Base-by-base conservation (phyloP, 2,888 invertebrate species). In the Leptodirus hochenwartii region DNA sequence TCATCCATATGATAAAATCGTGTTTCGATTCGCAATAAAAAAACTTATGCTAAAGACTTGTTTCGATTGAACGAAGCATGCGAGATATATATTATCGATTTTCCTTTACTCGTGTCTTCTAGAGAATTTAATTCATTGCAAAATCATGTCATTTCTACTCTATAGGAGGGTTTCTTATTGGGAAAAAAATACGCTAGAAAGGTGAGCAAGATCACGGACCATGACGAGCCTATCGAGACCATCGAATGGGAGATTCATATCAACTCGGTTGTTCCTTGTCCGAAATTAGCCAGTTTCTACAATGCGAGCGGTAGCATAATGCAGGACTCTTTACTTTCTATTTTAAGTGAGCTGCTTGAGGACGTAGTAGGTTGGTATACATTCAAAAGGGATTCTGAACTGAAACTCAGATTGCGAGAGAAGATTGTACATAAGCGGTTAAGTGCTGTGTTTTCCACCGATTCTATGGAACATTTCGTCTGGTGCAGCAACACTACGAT, bases 291-390 rank as follows among this genome's bases (percentile, higher is more conserved):
- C 26, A 49, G 65, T 37, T 64, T 75, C 47, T 66, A 68, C 41
- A 54, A 66, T 25, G 59, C 63, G 2, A 54, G 60, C 3, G 73
- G 74, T 5, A 58, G 56, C 43, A 57, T 75, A 26, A n/a, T n/a
- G n/a, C n/a, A n/a, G n/a, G n/a, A n/a, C n/a, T n/a, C n/a, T n/a
- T n/a, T n/a, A n/a, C n/a, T n/a, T n/a, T n/a, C n/a, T n/a, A n/a
- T n/a, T n/a, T n/a, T n/a, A n/a, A n/a, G n/a, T n/a, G n/a, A n/a
- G n/a, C n/a, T n/a, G n/a, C n/a, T n/a, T n/a, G n/a, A n/a, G n/a
- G 20, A 66, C 51, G 61, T 74, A 13, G 64, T 75, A 6, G 75
- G 71, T 14, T 75, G 75, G 74, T 75, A 69, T 46, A 67, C 65
- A 47, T 72, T 66, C 43, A 61, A 69, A 37, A 58, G 59, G 38